These are phyloP conservation scores for Coelopa frigida DNA, from an alignment of 1,140 invertebrate genomes.

Conservation along the genomic window DNA sequence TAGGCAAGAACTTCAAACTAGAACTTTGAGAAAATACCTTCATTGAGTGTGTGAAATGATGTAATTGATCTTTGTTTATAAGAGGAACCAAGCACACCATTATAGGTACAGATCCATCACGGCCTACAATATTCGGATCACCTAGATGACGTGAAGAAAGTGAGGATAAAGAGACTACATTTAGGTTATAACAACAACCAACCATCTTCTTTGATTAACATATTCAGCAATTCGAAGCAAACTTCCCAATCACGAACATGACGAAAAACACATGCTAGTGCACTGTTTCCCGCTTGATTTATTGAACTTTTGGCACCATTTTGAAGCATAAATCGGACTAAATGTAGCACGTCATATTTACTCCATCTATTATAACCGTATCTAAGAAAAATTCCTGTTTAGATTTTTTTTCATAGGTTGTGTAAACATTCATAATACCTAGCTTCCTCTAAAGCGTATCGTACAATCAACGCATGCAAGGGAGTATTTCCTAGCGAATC, in stretches of 20 bases:
- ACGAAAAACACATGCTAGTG: slow-evolving; percentile 62
- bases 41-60: slow-evolving; percentile 67
- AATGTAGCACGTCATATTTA: slow-evolving; percentile 64
- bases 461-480: slow-evolving; percentile 58
- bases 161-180: slow-evolving; percentile 1
- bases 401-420: neutral
- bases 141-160: slow-evolving; percentile 42
- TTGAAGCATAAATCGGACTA: slow-evolving; percentile 56
- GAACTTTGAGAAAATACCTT: too few relatives aligned
- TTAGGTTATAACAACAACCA: slow-evolving; percentile 15
- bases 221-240: slow-evolving; percentile 62
- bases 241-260: slow-evolving; percentile 72
- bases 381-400: slow-evolving; percentile 18
- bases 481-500: slow-evolving; percentile 62
- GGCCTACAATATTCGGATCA: slow-evolving; percentile 60
- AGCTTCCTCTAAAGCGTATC: slow-evolving; percentile 65
- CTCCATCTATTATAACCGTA: slow-evolving; percentile 65
- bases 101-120: slow-evolving; percentile 63
- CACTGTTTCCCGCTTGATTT: slow-evolving; percentile 63
- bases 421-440: slow-evolving; percentile 16
- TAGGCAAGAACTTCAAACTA: neutral
- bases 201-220: slow-evolving; percentile 62
- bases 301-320: slow-evolving; percentile 61
- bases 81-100: slow-evolving; percentile 68
- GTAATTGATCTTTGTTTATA: slow-evolving; percentile 67